Conservation (phyloP, 2,888 invertebrate species). For the Monopis laevigella region DNA sequence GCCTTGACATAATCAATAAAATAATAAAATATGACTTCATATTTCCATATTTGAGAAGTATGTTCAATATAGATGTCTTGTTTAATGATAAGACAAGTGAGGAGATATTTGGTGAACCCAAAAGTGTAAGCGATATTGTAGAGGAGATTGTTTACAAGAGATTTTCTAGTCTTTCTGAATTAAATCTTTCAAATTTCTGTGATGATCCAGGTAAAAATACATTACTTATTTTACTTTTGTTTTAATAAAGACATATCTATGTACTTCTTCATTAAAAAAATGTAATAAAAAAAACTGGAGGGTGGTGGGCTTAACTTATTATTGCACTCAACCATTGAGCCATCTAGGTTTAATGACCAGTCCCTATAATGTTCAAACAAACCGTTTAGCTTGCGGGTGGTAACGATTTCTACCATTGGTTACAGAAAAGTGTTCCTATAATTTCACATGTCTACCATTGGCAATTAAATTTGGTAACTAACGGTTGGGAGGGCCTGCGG, state of each 20-base stretch:
- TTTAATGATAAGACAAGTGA: constrained; percentile 43
- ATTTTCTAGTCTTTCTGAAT: constrained; percentile 35
- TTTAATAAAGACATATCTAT: neutral
- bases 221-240: neutral
- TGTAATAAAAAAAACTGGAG: no score
- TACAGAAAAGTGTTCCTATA: no score
- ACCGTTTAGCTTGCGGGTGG: no score
- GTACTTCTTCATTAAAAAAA: no score
- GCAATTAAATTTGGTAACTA: no score
- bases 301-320: no score
- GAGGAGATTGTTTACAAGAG: constrained; percentile 35
- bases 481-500: no score
- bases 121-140: constrained; percentile 41
- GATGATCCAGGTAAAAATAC: constrained; percentile 38
- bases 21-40: constrained; percentile 46
- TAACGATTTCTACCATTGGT: no score
- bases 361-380: no score
- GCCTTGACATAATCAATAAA: constrained; percentile 34
- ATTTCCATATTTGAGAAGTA: constrained; percentile 40
- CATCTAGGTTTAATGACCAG: no score
- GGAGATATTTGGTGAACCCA: constrained; percentile 35
- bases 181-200: constrained; percentile 46
- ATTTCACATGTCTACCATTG: no score
- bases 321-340: no score
- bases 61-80: constrained; percentile 44